These are phyloP conservation scores for Enteromius mattozi DNA, from an alignment of 2,797 vertebrate species.

Conservation along the genomic window DNA sequence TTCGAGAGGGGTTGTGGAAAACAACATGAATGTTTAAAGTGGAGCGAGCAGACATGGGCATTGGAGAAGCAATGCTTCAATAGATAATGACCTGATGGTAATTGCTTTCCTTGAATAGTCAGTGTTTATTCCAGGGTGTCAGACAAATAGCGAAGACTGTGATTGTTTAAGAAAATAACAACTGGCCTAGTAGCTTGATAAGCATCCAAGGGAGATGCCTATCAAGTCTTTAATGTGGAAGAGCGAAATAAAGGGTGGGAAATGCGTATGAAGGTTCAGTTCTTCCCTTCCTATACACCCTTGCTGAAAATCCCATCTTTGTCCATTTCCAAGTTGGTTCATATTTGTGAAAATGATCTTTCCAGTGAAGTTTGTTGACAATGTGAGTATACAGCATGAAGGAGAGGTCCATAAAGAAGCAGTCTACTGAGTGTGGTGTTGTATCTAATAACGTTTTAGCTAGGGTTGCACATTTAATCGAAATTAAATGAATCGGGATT, in stretches of 20 bases:
- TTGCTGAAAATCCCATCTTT: background rate
- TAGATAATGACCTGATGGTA: constrained; percentile 59
- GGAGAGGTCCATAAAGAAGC: constrained; percentile 4
- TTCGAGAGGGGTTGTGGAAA: constrained; percentile 45
- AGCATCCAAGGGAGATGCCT: constrained; percentile 30
- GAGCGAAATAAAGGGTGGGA: constrained; percentile 6
- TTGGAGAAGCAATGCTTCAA: constrained; percentile 51
- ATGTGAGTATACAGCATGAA: background rate
- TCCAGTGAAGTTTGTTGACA: background rate
- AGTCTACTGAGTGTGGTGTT: background rate
- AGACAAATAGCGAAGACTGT: background rate
- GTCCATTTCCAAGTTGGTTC: background rate
- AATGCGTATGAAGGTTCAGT: constrained; percentile 3
- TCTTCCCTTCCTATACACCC: background rate
- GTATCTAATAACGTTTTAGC: background rate
- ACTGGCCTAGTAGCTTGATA: constrained; percentile 27
- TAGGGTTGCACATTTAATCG: background rate
- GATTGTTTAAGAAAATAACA: constrained; percentile 45
- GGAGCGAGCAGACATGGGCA: constrained; percentile 17
- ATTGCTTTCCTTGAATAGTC: constrained; percentile 56
- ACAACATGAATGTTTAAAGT: constrained; percentile 47
- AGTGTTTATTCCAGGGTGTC: constrained; percentile 40
- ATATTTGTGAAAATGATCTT: background rate
- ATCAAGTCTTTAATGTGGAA: constrained; percentile 40
- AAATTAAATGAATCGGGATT: background rate